These are phyloP conservation scores for Masnerella sp. DNA, from an alignment of 2,888 invertebrate species.

Conservation along the genomic window DNA sequence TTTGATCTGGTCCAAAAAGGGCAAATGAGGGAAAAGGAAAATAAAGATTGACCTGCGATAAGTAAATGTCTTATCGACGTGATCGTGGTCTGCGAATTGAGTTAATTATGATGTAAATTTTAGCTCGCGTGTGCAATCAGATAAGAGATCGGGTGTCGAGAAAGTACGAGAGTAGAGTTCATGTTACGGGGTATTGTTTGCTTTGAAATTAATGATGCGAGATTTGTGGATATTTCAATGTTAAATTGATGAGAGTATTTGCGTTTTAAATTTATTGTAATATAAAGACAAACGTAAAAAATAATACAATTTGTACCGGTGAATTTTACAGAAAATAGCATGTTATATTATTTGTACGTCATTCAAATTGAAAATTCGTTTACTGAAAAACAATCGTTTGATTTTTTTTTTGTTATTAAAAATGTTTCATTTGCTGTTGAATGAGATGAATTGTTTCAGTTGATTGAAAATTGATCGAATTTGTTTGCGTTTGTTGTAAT, in stretches of 20 bases:
- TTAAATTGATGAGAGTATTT: not conserved
- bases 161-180: slow-evolving; percentile 6
- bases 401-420: no score
- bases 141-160: slow-evolving; percentile 13
- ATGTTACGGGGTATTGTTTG: slow-evolving; percentile 25
- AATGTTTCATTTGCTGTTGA: no score
- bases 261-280: no score
- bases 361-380: no score
- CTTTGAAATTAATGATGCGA: slow-evolving; percentile 18
- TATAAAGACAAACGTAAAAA: no score
- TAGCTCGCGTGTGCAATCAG: slow-evolving; percentile 31
- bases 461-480: no score
- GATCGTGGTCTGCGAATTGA: slow-evolving; percentile 23
- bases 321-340: no score
- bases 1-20: slow-evolving; percentile 7
- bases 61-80: slow-evolving; percentile 24
- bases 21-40: not conserved
- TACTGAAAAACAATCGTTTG: no score
- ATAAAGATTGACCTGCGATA: not conserved
- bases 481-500: no score
- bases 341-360: no score
- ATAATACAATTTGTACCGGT: no score
- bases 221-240: not conserved
- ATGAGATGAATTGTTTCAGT: no score
- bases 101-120: slow-evolving; percentile 46